Base-by-base conservation (phyloP, 2,888 invertebrate species). In the Sympetrum striolatum region DNA sequence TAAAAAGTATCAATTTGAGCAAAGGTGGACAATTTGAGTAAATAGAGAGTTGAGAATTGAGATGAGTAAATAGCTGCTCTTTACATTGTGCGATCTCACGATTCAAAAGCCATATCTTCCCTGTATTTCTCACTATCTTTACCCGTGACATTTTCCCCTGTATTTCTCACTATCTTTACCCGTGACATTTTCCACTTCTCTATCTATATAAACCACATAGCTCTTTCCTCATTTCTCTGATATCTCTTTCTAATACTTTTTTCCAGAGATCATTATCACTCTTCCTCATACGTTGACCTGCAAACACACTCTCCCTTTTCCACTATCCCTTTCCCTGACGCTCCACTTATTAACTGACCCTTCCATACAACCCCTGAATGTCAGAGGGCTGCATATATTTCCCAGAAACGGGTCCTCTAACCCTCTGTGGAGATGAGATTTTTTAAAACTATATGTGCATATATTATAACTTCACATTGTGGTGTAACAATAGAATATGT, bases 211-310 rank as follows among this genome's bases (percentile, higher is more conserved):
- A 31, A 18, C 64, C 86, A 14, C 35, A 35, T 3, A 15, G 22
- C 35, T 82, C 31, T 44, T 39, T 37, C 37, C 15, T 22, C 80
- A 18, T 37, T 37, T 18, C 80, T 14, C 86, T 86, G 64, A 86
- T 86, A 60, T 86, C 86, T 60, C 48, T 37, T 86, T 86, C 64
- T 64, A 37, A 86, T 64, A 64, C 86, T 12, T 64, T 86, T 37
- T 64, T 39, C 86, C 64, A 39, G 60, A 37, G 86, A 86, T 86
- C 86, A 37, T 86, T 37, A 37, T 64, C 86, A 86, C 64, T 86
- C 64, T 86, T 35, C 86, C 10, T 22, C 86, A 37, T 60, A 86
- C 86, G 86, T 60, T n/a, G 60, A 12, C 60, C n/a, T 86, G 37
- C 39, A 60, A 14, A 58, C 37, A 60, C 37, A 86, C 60, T 53